phyloP scores from a whole-genome alignment of 2,888 invertebrate species.

The Ferrisia virgata region DNA sequence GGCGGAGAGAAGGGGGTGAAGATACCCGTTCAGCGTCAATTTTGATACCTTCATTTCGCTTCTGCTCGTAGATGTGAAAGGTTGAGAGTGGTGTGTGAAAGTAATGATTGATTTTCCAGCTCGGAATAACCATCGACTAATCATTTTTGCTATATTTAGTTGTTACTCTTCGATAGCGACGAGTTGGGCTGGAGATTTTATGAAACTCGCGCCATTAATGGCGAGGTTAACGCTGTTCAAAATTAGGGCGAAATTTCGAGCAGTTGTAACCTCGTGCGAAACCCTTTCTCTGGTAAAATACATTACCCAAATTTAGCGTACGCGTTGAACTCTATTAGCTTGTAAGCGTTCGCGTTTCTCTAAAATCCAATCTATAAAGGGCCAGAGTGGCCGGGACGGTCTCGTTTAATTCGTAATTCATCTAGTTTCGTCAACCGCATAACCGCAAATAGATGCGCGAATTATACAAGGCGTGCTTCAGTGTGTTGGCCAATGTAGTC shows the following conservation, averaged over 20 bases:
- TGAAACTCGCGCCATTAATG: no score
- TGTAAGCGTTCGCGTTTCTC: not conserved
- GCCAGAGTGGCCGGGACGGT: not conserved
- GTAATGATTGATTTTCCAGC: no score
- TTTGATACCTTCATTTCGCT: no score
- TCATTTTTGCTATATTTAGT: no score
- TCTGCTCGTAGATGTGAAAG: no score
- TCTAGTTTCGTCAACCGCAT: not conserved
- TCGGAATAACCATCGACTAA: no score
- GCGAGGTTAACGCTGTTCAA: no score
- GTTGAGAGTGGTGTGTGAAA: no score
- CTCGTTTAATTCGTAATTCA: not conserved
- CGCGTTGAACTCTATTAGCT: not conserved
- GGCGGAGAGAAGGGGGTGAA: no score
- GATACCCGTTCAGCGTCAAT: no score
- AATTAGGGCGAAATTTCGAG: not conserved
- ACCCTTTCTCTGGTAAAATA: not conserved
- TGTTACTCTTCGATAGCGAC: no score
- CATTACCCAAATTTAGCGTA: not conserved
- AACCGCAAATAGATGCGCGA: conserved; percentile 2
- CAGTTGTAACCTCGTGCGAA: not conserved
- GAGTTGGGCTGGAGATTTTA: no score
- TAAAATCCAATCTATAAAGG: not conserved
- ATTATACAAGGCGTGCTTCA: not conserved
- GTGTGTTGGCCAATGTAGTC: not conserved